phyloP scores from a whole-genome alignment of 2,113 vertebrate genomes.

The Leptocoma aspasia region DNA sequence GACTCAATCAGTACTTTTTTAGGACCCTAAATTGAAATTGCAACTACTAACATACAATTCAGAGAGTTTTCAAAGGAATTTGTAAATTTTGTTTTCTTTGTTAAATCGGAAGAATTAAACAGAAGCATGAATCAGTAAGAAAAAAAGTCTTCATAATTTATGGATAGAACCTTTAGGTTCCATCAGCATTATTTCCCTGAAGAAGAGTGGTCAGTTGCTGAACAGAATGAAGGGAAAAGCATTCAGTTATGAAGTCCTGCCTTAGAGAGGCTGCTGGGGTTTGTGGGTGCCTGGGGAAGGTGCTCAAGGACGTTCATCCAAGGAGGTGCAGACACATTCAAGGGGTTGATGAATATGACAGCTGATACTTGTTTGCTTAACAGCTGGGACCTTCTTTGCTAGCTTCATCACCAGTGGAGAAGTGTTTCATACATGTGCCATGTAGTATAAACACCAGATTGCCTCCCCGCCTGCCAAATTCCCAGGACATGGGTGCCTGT shows the following conservation, averaged over 20 bases:
- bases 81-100: not conserved
- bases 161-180: not conserved
- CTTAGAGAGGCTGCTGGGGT: accelerated
- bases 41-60: not conserved
- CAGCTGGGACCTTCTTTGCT: not conserved
- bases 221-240: not conserved
- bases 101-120: not conserved
- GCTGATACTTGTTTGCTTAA: not conserved
- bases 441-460: slow-evolving; percentile 22
- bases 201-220: not conserved
- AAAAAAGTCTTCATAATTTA: not conserved
- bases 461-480: slow-evolving; percentile 14
- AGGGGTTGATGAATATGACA: not conserved
- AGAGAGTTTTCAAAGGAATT: not conserved
- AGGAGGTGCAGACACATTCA: not conserved
- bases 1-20: not conserved
- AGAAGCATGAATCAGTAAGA: not conserved
- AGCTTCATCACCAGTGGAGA: not conserved
- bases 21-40: not conserved
- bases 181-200: not conserved
- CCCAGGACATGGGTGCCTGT: not conserved
- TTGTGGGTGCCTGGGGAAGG: not conserved
- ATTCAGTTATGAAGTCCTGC: not conserved
- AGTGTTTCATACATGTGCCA: slow-evolving; percentile 8
- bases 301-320: not conserved